phyloP scores from a whole-genome alignment of 2,888 invertebrate species.

The Andrena minutula region DNA sequence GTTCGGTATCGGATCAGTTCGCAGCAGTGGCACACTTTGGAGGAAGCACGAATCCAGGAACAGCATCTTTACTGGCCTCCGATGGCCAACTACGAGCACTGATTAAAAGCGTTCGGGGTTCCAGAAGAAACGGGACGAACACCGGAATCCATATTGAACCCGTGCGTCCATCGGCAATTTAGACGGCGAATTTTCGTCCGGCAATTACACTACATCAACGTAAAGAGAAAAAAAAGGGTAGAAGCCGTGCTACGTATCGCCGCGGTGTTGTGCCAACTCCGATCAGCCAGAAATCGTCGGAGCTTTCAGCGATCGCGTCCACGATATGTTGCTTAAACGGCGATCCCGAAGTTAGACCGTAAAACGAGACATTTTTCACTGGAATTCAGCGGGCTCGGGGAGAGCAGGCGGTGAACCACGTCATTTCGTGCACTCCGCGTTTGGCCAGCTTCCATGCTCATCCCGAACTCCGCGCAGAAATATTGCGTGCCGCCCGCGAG shows the following conservation, averaged over 20 bases:
- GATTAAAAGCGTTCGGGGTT: not conserved
- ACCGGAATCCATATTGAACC: not conserved
- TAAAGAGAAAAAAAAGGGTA: too few relatives aligned
- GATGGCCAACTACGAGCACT: not conserved
- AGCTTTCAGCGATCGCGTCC: constrained; percentile 45
- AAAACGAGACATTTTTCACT: constrained; percentile 67
- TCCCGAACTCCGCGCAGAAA: constrained; percentile 33
- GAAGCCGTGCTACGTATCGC: constrained; percentile 10
- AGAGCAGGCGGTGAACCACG: constrained; percentile 22
- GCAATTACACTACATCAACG: constrained; percentile 29
- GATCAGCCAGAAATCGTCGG: constrained; percentile 50
- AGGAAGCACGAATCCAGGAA: not conserved
- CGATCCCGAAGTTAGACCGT: constrained; percentile 53
- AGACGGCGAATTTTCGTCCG: constrained; percentile 8
- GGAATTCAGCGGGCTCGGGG: not conserved
- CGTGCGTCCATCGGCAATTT: not conserved
- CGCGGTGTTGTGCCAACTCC: constrained; percentile 61
- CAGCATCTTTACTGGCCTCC: not conserved
- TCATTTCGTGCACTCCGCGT: constrained; percentile 58
- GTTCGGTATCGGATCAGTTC: constrained; percentile 17
- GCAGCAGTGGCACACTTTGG: not conserved
- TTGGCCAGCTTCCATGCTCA: constrained; percentile 64
- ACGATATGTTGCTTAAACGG: constrained; percentile 72
- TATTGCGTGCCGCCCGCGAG: constrained; percentile 44
- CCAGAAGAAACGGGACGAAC: not conserved